phyloP scores from a whole-genome alignment of 2,888 invertebrate genomes.

The Coelopa pilipes region DNA sequence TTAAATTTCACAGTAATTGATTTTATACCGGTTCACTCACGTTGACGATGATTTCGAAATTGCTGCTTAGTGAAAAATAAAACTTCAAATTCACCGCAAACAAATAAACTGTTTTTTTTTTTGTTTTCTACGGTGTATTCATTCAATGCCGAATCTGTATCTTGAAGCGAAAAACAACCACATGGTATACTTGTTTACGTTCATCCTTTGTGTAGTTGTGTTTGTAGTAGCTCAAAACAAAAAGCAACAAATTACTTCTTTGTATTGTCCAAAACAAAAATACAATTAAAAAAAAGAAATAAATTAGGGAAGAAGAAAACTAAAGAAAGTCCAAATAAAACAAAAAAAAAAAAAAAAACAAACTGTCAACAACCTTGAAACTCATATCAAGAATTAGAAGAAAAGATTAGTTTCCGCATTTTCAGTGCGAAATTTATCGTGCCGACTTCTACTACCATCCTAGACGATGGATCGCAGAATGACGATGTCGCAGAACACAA shows the following conservation, averaged over 20 bases:
- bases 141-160: no score
- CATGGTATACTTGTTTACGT: no score
- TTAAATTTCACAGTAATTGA: no score
- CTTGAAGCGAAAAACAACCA: no score
- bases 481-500: no score
- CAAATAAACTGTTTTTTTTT: no score
- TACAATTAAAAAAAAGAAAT: neutral
- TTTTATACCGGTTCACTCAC: no score
- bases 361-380: neutral
- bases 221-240: no score
- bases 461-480: no score
- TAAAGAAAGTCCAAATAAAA: constrained; percentile 3
- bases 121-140: no score
- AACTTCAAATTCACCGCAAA: neutral
- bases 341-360: neutral
- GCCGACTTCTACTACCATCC: neutral
- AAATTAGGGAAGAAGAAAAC: neutral
- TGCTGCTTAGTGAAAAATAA: neutral
- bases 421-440: neutral
- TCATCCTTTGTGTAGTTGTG: no score
- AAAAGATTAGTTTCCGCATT: constrained; percentile 4
- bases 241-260: neutral
- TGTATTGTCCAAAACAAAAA: neutral
- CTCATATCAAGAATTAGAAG: neutral
- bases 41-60: neutral